Conservation (phyloP, 2,797 vertebrate genomes). For the Myoxocephalus aenaeus region DNA sequence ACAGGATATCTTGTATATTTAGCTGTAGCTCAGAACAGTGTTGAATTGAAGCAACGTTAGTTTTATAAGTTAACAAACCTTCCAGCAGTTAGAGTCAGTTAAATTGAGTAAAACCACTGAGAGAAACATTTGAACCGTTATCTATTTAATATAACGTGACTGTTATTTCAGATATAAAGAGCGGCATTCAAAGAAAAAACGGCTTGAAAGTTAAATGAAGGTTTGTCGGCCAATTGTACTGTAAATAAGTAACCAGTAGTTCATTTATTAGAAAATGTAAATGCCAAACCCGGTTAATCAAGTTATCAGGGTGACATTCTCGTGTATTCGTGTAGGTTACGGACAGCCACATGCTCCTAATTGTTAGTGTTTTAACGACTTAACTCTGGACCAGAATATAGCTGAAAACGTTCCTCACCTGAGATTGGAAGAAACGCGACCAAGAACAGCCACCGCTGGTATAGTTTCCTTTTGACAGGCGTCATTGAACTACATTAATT, state of each 20-base stretch:
- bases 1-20: background rate
- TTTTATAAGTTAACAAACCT: background rate
- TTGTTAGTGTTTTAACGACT: background rate
- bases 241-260: background rate
- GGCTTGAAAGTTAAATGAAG: background rate
- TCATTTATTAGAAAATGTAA: background rate
- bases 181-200: background rate
- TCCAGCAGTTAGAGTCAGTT: background rate
- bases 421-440: conserved; percentile 78
- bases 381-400: background rate
- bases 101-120: background rate
- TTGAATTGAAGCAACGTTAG: background rate
- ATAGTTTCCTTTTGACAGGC: conserved; percentile 75
- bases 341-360: background rate
- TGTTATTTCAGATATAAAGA: background rate
- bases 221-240: background rate
- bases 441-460: conserved; percentile 79
- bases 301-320: no score
- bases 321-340: no score
- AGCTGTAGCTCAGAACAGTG: background rate
- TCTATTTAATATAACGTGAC: background rate
- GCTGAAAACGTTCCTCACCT: conserved; percentile 75
- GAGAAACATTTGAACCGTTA: background rate
- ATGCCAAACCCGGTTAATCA: background rate
- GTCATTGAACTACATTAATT: conserved; percentile 81